phyloP scores from a whole-genome alignment of 1,140 invertebrate genomes.

The Lordiphosa collinella region DNA sequence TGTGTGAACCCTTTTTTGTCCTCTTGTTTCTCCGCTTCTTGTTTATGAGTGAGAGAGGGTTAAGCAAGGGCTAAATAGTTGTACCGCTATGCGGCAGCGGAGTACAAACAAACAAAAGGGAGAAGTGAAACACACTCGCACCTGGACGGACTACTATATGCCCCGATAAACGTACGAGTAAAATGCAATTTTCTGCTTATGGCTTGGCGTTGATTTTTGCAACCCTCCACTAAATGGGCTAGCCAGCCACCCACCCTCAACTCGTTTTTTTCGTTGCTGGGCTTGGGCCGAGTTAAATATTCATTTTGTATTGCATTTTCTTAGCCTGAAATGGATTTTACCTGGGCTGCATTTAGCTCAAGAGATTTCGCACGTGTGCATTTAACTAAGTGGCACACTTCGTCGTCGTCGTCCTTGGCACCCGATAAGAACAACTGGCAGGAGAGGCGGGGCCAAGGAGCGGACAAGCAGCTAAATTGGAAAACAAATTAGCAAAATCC shows the following conservation, averaged over 20 bases:
- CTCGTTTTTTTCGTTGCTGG: neutral
- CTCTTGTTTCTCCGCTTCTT: neutral
- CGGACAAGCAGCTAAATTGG: slow-evolving; percentile 37
- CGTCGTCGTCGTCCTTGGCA: slow-evolving; percentile 5
- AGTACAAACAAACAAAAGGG: slow-evolving; percentile 27
- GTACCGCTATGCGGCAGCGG: slow-evolving; percentile 50
- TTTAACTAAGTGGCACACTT: slow-evolving; percentile 55
- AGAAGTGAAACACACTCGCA: slow-evolving; percentile 16
- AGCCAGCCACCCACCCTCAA: neutral
- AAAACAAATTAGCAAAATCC: slow-evolving; percentile 74
- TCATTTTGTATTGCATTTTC: slow-evolving; percentile 73
- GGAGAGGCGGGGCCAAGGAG: slow-evolving; percentile 2
- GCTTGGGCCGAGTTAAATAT: slow-evolving; percentile 60
- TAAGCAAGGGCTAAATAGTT: slow-evolving; percentile 56
- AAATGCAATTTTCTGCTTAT: slow-evolving; percentile 71
- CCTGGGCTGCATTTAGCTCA: slow-evolving; percentile 63
- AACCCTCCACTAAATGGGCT: neutral
- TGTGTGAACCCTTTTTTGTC: slow-evolving; percentile 27
- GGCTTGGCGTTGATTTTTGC: slow-evolving; percentile 63
- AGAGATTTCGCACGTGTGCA: slow-evolving; percentile 74
- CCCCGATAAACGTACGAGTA: slow-evolving; percentile 40
- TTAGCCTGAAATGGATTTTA: slow-evolving; percentile 28
- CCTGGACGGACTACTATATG: slow-evolving; percentile 19
- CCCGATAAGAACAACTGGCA: neutral
- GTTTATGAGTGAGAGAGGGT: slow-evolving; percentile 29